phyloP scores from a whole-genome alignment of 2,113 vertebrate species.

The Urocolius indicus region DNA sequence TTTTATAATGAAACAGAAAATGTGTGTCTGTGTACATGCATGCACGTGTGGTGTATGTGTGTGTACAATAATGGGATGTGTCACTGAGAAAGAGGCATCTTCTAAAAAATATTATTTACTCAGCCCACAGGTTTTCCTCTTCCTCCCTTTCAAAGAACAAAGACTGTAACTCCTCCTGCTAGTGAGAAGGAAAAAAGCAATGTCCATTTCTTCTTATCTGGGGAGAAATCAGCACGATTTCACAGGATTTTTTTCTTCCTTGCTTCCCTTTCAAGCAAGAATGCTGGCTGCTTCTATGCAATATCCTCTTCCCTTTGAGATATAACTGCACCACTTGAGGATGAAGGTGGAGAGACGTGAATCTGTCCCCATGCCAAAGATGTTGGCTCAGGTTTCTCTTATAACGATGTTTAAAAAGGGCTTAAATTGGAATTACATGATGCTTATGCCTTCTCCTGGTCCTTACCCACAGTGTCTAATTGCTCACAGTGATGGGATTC shows the following conservation, averaged over 20 bases:
- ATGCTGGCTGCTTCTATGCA: not conserved
- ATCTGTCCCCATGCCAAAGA: not conserved
- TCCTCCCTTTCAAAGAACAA: not conserved
- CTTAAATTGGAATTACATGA: not conserved
- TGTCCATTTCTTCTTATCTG: not conserved
- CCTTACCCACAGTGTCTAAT: not conserved
- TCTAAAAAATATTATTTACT: not conserved
- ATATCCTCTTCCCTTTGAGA: not conserved
- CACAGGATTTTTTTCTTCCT: not conserved
- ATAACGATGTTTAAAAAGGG: not conserved
- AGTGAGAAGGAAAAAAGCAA: not conserved
- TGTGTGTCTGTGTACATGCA: not conserved
- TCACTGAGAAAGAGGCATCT: not conserved
- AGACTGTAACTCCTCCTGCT: not conserved
- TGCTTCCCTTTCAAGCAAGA: not conserved
- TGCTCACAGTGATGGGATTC: not conserved
- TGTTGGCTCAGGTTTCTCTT: not conserved
- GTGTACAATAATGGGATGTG: not conserved
- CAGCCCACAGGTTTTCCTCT: not conserved
- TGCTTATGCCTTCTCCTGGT: not conserved
- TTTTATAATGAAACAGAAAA: conserved; percentile 46
- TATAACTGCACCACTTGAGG: not conserved
- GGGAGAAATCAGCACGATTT: not conserved
- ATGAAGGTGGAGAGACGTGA: not conserved
- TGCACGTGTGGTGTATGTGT: not conserved